Evolutionary conservation across 2,888 invertebrate species (phyloP).

Genomic region (Meiosimyza decipiens): DNA sequence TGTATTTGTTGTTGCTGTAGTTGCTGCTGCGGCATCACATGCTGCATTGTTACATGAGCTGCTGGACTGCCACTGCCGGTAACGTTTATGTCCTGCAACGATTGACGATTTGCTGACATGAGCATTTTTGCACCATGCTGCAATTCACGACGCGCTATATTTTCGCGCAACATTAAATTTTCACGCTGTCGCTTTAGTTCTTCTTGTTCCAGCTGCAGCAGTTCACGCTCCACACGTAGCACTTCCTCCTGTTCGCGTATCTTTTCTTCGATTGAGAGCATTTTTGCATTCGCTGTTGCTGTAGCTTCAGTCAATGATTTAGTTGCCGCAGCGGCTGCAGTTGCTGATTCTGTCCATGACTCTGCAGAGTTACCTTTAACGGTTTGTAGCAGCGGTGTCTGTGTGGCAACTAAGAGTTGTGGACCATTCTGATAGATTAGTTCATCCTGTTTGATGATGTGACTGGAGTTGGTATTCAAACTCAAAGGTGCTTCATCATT

Average conservation of each 20-base stretch:
- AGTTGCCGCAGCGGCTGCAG: conserved; percentile 61
- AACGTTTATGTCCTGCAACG: conserved; percentile 73
- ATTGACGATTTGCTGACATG: conserved; percentile 70
- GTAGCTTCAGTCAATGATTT: conserved; percentile 67
- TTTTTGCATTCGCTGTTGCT: conserved; percentile 68
- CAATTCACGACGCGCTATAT: conserved; percentile 70
- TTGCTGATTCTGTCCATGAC: conserved; percentile 62
- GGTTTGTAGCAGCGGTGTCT: conserved; percentile 58
- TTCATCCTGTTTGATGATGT: conserved; percentile 43
- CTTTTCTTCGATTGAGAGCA: conserved; percentile 74
- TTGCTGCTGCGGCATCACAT: conserved; percentile 32
- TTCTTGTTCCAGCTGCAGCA: conserved; percentile 81
- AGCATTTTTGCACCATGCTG: conserved; percentile 66
- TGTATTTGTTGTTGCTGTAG: conserved; percentile 44
- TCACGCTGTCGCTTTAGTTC: conserved; percentile 80
- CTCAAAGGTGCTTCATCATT: conserved; percentile 69
- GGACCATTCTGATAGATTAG: conserved; percentile 58
- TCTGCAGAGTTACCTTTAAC: conserved; percentile 61
- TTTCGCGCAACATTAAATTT: conserved; percentile 76
- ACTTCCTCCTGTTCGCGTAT: conserved; percentile 79
- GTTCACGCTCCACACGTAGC: conserved; percentile 81
- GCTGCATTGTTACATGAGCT: conserved; percentile 5
- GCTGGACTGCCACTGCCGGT: conserved; percentile 41
- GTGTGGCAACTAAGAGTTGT: conserved; percentile 51
- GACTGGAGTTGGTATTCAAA: conserved; percentile 39